Evolutionary conservation across 2,113 vertebrate species (phyloP), one percentile per base, ranked within the genome.

Genomic region (Bolborhynchus lineola): DNA sequence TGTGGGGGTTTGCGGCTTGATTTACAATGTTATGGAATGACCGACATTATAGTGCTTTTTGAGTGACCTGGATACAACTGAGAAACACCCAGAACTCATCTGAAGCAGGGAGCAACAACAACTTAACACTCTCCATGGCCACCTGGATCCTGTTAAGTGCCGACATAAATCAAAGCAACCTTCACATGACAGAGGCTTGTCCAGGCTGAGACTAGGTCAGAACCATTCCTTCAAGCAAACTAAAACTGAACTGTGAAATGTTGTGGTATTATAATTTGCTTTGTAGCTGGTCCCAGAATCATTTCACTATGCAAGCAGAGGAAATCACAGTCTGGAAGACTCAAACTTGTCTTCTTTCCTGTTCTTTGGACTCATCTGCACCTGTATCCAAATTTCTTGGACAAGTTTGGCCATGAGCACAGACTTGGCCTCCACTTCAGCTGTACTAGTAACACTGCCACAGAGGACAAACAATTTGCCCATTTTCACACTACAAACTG

Each of bases 41-140:
- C 91, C 92, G 91, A 26, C 14, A 1, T 41, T 18, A 8, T 2
- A 7, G 18, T 78, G 79, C 80, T 49, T 47, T 26, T 71, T 2
- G 44, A 62, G 65, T 76, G 90, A 86, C 80, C 72, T 39, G 88
- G 60, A 64, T 65, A 53, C 44, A 49, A 33, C 42, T 1, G 21
- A 92, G 76, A 18, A 87, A 72, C 72, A 64, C 42, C 10, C 68
- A 0, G 60, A 2, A 4, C 47, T 83, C 68, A 7, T 50, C 62
- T 31, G 88, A 52, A 81, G 72, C 1, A 0, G 53, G 70, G 39
- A 91, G 31, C 9, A 6, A 16, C 1, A 0, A 6, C 0, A 0
- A 3, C 71, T 41, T 49, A 4, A 6, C 0, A 1, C 29, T 57
- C 83, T 65, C n/a, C 67, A 71, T 79, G 80, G 57, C 92, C 77